Evolutionary conservation across 2,113 vertebrate species (phyloP), one percentile per base, ranked within the genome.

Genomic region (Cinclus cinclus): DNA sequence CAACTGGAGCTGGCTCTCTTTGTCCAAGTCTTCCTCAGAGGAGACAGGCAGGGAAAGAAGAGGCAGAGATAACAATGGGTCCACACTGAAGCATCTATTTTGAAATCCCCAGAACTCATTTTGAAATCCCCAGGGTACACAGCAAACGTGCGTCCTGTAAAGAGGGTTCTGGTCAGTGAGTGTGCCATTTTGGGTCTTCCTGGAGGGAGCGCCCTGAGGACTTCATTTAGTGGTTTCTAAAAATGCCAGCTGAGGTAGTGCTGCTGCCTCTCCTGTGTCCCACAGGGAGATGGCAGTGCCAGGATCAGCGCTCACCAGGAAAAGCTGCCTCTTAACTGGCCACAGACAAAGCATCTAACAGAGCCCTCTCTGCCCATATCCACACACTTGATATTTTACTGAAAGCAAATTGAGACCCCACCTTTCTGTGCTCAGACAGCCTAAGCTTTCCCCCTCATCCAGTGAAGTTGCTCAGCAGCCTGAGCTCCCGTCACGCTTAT

Each of bases 381-480:
- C 14, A 42, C 35, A 56, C 5, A 2, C 12, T 73, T 33, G 52
- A 9, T 63, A 52, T 46, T 76, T 56, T 47, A 52, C 21, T 59
- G 65, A 68, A 83, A 75, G 58, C 20, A 58, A 83, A 78, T 39
- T n/a, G 39, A 83, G 56, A 74, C 77, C 56, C 28, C 49, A 65
- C 37, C 52, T 90, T 83, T 94, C 76, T 5, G 6, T 52, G 60
- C 65, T 83, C 56, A 70, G 25, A 58, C 4, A 0, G 41, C n/a
- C 55, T 50, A 42, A 95, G 50, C 31, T 70, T 96, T 79, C 55
- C 73, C 71, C 23, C 59, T 83, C 73, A 67, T 56, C 90, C 81
- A 53, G 62, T 74, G 90, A 95, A 87, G 78, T 80, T 79, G 16
- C 87, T 95, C 92, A 89, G 75, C 82, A 41, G 87, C 79, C 56